Base-by-base conservation (phyloP, 1,140 invertebrate species). In the Dreissena polymorpha region DNA sequence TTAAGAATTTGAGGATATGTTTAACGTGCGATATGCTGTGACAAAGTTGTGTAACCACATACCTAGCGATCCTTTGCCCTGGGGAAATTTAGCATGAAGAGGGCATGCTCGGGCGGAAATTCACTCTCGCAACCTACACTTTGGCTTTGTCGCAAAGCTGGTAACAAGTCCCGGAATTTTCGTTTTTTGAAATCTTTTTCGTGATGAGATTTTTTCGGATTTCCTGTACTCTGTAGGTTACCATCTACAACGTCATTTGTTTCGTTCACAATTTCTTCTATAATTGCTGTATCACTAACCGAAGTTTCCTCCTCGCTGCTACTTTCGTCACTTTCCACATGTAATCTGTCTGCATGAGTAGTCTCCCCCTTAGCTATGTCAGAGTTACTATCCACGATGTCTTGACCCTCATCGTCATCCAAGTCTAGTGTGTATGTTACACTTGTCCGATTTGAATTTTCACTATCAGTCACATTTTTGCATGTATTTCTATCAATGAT, bases 41-140 rank as follows among this genome's bases (percentile, higher is more conserved):
- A 39, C 39, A 39, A 39, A 39, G 39, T 39, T 39, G 8, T 39
- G 39, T 5, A 39, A 39, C 39, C 39, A 39, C 39, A 39, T 39
- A 8, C 39, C 39, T 39, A 5, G 39, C 39, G 39, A 39, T 39
- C 39, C 39, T 39, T 39, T 39, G 39, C 39, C 39, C 39, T 25
- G n/a, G 55, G 51, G 27, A 29, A 23, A 74, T 55, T 57, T 60
- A 57, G 72, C 21, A 69, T 10, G 27, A 69, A 67, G 27, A 53
- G 18, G 10, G 77, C 65, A 50, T 79, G 53, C 7, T 79, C 67
- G 7, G 51, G 49, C 6, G 69, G 67, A 14, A 71, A 10, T 10
- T 80, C 80, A 64, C 60, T 79, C 60, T 75, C 74, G 77, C 82
- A 25, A n/a, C 78, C 63, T 63, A 51, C 68, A 51, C 74, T 73